Evolutionary conservation across 2,113 vertebrate genomes (phyloP).

Genomic region (Corapipo altera): DNA sequence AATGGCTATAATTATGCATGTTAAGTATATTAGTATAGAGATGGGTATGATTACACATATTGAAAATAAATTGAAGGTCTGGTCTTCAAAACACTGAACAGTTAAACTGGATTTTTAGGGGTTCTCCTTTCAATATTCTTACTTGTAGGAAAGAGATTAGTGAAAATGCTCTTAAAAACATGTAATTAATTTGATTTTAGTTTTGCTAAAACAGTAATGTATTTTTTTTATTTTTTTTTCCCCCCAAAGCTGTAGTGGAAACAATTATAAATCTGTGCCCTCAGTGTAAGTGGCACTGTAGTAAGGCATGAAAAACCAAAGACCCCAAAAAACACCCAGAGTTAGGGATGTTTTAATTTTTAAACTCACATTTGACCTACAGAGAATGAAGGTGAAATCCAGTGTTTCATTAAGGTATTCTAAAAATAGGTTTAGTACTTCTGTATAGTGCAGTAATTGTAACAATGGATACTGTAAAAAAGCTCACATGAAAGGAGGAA

Average conservation of each 20-base stretch:
- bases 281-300: not conserved
- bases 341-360: not conserved
- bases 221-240: not conserved
- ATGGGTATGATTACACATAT: not conserved
- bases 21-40: not conserved
- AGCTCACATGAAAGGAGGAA: not conserved
- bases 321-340: not conserved
- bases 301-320: not conserved
- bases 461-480: not conserved
- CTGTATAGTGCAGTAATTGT: not conserved
- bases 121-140: not conserved
- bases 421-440: not conserved
- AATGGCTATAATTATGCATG: not conserved
- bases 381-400: not conserved
- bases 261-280: not conserved
- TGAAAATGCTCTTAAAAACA: not conserved
- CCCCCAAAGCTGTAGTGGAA: not conserved
- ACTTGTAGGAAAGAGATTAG: not conserved
- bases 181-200: not conserved
- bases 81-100: not conserved
- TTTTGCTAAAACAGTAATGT: not conserved
- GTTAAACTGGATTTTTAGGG: not conserved
- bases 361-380: not conserved
- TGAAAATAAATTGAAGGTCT: not conserved
- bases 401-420: not conserved